Base-by-base conservation (phyloP, 2,888 invertebrate species). In the Saturnia japonica region DNA sequence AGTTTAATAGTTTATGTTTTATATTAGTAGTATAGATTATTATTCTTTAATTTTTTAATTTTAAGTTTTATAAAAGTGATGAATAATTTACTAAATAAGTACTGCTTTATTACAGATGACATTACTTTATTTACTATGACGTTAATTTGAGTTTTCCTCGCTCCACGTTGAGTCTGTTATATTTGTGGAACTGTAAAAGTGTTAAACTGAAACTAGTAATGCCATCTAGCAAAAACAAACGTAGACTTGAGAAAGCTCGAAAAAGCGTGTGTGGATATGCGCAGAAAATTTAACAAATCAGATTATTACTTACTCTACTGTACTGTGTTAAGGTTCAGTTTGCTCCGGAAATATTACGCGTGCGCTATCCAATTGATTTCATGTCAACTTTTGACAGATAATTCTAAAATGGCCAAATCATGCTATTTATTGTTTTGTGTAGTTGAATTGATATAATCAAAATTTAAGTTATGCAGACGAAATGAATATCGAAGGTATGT, bases 301-400 rank as follows among this genome's bases (percentile, higher is more conserved):
- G 67, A 68, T 71, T 69, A 80, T 76, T 75, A 62, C 72, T 43
- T 70, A 74, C 72, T 73, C 75, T 79, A 64, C 3, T 0, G 0
- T 0, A 0, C 0, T 0, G 0, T 0, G 0, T 57, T 83, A 85
- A 78, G 71, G 75, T 71, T 14, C 1, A 72, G 72, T 76, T 78
- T 83, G 0, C 66, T 1, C n/a, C 74, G 75, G 8, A 40, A 1
- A 7, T 6, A 74, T 75, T 74, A 85, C 93, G 91, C 93, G 60
- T 91, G 93, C 93, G 93, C 87, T 77, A 76, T 87, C 76, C 78
- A 80, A 92, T 91, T 83, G 92, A 93, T 92, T 91, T 87, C 74
- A 75, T 86, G 85, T 84, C 87, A 85, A 76, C 73, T 76, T 77
- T 75, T 88, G 88, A 87, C 87, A 86, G 84, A 77, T 16, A 7